Base-by-base conservation (phyloP, 1,140 invertebrate genomes). In the Leptinotarsa undecemlineata region DNA sequence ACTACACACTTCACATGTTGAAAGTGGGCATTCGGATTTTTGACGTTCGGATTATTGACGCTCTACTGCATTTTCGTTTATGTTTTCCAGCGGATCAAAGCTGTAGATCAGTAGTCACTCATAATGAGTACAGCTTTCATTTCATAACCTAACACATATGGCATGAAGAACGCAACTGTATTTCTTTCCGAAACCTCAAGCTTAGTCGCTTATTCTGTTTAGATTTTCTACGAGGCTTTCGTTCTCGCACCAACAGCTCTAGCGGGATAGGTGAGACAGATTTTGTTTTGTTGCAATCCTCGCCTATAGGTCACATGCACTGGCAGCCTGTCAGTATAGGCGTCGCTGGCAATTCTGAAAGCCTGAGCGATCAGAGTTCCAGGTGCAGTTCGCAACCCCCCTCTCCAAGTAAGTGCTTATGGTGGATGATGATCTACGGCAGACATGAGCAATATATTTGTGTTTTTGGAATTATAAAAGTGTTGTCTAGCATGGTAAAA, bases 251-350 rank as follows among this genome's bases (percentile, higher is more conserved):
- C 14, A 84, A 82, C 78, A 84, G 83, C 74, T 74, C 80, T 8
- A 78, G 80, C 47, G 83, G 83, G 20, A 68, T 83, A 63, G 83
- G 80, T 62, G 83, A 89, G 68, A 88, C 88, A n/a, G 87, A 89
- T 74, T 89, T 87, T 69, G 85, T 89, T n/a, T 77, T 89, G 23
- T 84, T 89, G 21, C 88, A 89, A 76, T 82, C 88, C 4, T 88
- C 86, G 26, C 87, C 88, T 13, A 77, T 87, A n/a, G 82, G 82
- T 70, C 78, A 80, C 60, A 80, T 85, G 23, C 85, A 87, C 57
- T 89, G 88, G 88, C 83, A 86, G n/a, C 88, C 88, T 17, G 82
- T 85, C 20, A 80, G 81, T 57, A 82, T 84, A 48, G 81, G 79
- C n/a, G 74, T 84, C 64, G 77, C 78, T 4, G 82, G 82, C 42